phyloP scores from a whole-genome alignment of 1,140 invertebrate genomes.

The Acromyrmex charruanus region DNA sequence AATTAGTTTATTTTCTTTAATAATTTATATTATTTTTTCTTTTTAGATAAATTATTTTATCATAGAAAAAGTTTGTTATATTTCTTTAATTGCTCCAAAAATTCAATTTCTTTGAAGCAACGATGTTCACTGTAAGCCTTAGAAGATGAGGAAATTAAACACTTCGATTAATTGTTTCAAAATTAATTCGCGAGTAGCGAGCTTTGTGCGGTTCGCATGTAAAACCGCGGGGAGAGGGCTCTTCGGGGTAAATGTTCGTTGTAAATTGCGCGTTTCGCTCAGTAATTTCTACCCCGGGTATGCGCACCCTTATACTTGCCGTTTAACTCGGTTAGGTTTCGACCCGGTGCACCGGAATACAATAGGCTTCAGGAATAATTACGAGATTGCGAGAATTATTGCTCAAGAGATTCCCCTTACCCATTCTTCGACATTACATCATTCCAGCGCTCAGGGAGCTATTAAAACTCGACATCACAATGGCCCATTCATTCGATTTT shows the following conservation, averaged over 20 bases:
- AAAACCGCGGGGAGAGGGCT: slow-evolving; percentile 23
- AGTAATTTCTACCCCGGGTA: slow-evolving; percentile 35
- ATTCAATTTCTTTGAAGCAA: neutral
- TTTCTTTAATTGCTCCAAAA: neutral
- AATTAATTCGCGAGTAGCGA: slow-evolving; percentile 32
- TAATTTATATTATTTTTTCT: neutral
- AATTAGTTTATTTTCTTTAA: neutral
- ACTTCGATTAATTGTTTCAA: slow-evolving; percentile 26
- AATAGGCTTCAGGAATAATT: slow-evolving; percentile 62
- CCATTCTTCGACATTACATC: slow-evolving; percentile 61
- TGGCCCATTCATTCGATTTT: slow-evolving; percentile 40
- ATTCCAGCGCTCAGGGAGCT: slow-evolving; percentile 36
- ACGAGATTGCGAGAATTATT: slow-evolving; percentile 63
- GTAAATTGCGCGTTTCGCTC: slow-evolving; percentile 54
- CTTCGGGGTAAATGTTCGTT: slow-evolving; percentile 44
- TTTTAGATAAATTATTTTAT: neutral
- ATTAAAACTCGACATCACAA: slow-evolving; percentile 61
- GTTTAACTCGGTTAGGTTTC: slow-evolving; percentile 59
- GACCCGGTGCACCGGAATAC: slow-evolving; percentile 39
- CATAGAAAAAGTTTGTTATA: neutral
- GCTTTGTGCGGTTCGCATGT: slow-evolving; percentile 14
- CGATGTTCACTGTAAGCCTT: neutral
- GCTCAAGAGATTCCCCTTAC: slow-evolving; percentile 50
- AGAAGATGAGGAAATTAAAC: slow-evolving; percentile 22
- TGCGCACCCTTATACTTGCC: slow-evolving; percentile 47